Conservation (phyloP, 2,888 invertebrate genomes). For the Agrochola macilenta region DNA sequence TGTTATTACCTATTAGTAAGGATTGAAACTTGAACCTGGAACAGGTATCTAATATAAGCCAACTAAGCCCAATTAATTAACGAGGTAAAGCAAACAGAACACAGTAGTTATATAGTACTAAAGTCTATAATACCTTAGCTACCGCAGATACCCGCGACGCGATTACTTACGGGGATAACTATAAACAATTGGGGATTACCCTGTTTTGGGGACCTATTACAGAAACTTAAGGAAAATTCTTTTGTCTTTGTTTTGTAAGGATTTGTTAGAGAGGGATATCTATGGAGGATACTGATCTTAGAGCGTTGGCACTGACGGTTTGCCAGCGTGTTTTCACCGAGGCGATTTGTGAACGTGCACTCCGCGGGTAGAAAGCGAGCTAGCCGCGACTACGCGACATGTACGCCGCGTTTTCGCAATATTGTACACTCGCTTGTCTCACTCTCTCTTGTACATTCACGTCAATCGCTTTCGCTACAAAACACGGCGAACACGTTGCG, state of each 20-base stretch:
- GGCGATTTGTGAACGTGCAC: no score
- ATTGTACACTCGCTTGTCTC: no score
- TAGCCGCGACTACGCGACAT: no score
- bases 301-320: no score
- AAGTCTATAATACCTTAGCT: constrained; percentile 45
- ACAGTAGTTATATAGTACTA: constrained; percentile 10
- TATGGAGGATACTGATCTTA: background rate
- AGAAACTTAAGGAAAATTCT: constrained; percentile 36
- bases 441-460: no score
- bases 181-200: constrained; percentile 70
- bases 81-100: constrained; percentile 40
- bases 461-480: no score
- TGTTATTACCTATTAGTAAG: background rate
- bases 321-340: no score
- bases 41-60: background rate
- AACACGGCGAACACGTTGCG: no score
- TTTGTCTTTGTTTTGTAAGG: constrained; percentile 29
- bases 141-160: constrained; percentile 38
- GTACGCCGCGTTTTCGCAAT: no score
- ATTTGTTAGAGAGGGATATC: background rate
- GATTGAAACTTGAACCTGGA: background rate
- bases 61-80: constrained; percentile 54
- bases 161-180: constrained; percentile 65
- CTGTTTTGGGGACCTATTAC: constrained; percentile 49
- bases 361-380: no score